These are phyloP conservation scores for Otus scops DNA, from an alignment of 2,797 vertebrate species.

Conservation along the genomic window DNA sequence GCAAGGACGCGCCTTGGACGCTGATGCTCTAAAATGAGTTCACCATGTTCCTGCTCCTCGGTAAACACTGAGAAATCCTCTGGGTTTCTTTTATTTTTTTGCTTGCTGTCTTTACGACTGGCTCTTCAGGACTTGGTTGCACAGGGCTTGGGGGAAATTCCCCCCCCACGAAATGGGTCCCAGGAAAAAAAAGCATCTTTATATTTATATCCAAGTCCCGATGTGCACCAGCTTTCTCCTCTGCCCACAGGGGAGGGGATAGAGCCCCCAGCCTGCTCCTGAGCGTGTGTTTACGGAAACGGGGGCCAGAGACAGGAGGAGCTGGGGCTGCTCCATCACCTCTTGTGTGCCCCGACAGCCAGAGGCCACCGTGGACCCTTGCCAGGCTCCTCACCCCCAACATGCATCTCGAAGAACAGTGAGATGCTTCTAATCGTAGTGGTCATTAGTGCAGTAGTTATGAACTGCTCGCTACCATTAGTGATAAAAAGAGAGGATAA, in stretches of 20 bases:
- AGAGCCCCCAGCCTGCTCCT: no score
- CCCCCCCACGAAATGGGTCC: background rate
- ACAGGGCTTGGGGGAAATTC: accelerated
- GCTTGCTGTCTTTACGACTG: accelerated
- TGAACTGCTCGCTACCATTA: background rate
- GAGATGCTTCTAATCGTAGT: background rate
- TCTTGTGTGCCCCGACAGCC: background rate
- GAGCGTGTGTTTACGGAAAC: accelerated
- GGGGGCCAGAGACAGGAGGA: background rate
- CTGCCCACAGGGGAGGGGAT: background rate
- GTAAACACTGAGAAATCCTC: background rate
- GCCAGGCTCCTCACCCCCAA: background rate
- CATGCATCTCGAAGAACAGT: accelerated
- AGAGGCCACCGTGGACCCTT: accelerated
- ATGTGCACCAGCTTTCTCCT: background rate
- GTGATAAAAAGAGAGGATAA: background rate
- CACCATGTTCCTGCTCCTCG: accelerated
- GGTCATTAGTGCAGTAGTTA: background rate
- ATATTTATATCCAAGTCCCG: background rate
- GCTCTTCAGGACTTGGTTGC: background rate
- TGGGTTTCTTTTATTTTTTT: background rate
- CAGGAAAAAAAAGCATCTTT: background rate
- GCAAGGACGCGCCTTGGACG: background rate
- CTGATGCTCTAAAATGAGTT: accelerated
- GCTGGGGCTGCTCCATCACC: background rate